Evolutionary conservation across 2,888 invertebrate species (phyloP).

Genomic region (Cordilura impudica): DNA sequence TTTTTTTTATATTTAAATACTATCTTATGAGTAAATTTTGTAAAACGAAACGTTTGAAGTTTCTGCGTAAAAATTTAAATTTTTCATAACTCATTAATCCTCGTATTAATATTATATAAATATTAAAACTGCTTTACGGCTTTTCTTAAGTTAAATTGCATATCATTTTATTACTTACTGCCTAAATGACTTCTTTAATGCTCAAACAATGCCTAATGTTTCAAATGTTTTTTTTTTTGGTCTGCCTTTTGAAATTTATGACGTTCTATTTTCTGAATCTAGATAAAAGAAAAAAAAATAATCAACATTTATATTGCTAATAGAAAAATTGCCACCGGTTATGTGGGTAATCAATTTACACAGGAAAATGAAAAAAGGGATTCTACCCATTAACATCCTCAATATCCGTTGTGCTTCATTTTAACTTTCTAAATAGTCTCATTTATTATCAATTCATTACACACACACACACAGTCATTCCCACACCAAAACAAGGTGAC

Average conservation of each 20-base stretch:
- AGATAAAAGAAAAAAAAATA: not conserved
- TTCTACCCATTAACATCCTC: slow-evolving; percentile 16
- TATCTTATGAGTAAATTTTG: too few species aligned
- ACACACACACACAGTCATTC: not conserved
- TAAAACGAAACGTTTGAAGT: too few species aligned
- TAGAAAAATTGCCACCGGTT: slow-evolving; percentile 20
- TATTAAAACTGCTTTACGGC: too few species aligned
- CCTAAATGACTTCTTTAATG: not conserved
- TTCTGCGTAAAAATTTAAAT: too few species aligned
- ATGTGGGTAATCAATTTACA: slow-evolving; percentile 36
- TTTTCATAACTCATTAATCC: too few species aligned
- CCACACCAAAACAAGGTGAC: not conserved
- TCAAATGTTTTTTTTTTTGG: not conserved
- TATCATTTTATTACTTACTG: not conserved
- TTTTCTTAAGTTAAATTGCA: not conserved
- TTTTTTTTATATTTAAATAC: too few species aligned
- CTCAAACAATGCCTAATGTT: not conserved
- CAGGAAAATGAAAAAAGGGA: not conserved
- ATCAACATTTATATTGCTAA: not conserved
- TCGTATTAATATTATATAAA: too few species aligned
- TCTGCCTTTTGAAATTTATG: slow-evolving; percentile 16
- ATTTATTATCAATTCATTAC: not conserved
- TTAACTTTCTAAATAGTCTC: slow-evolving; percentile 8
- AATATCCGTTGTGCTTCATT: slow-evolving; percentile 11
- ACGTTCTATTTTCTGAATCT: not conserved